phyloP scores from a whole-genome alignment of 2,888 invertebrate genomes.

The Nomada fucata region DNA sequence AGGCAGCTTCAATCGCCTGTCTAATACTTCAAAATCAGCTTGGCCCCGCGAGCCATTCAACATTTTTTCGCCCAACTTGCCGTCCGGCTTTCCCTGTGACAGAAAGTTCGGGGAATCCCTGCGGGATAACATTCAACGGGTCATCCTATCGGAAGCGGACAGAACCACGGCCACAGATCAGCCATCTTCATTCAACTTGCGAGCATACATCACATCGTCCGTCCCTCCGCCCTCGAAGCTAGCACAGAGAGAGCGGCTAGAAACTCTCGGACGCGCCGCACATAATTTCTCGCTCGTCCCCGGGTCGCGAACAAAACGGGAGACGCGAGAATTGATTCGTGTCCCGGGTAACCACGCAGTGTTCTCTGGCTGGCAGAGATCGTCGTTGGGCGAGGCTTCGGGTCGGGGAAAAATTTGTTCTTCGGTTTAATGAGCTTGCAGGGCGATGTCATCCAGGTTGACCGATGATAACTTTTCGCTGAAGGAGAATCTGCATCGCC shows the following conservation, averaged over 20 bases:
- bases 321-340: constrained; percentile 43
- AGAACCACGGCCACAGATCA: constrained; percentile 58
- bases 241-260: not conserved
- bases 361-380: too few relatives aligned
- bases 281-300: constrained; percentile 31
- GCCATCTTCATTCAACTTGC: constrained; percentile 60
- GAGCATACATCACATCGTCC: constrained; percentile 53
- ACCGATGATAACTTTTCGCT: too few relatives aligned
- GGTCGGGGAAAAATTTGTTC: too few relatives aligned
- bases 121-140: constrained; percentile 40
- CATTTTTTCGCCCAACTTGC: constrained; percentile 44
- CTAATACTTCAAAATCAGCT: constrained; percentile 43
- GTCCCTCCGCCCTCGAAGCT: not conserved
- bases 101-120: constrained; percentile 34
- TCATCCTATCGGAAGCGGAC: constrained; percentile 45
- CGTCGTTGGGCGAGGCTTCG: too few relatives aligned
- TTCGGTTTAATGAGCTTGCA: too few relatives aligned
- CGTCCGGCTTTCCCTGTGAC: not conserved
- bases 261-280: constrained; percentile 15
- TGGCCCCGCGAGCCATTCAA: constrained; percentile 35
- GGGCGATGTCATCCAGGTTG: too few relatives aligned
- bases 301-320: constrained; percentile 39
- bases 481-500: too few relatives aligned
- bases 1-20: constrained; percentile 30
- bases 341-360: not conserved